Evolutionary conservation across 2,888 invertebrate genomes (phyloP).

Genomic region (Drosophila histrio): DNA sequence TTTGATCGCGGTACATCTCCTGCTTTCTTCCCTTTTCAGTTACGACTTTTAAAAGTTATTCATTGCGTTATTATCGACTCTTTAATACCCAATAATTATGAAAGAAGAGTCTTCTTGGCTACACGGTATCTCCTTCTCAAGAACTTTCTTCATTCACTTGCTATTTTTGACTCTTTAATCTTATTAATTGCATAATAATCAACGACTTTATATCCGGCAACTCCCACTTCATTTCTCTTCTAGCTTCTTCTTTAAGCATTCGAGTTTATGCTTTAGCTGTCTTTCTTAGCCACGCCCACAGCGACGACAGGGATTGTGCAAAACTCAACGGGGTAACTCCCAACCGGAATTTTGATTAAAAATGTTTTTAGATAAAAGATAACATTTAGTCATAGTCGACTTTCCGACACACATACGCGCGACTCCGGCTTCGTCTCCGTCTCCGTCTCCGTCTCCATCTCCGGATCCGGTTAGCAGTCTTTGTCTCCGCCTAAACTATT

Average conservation of each 20-base stretch:
- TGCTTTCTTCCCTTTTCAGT: too few species aligned
- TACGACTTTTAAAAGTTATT: too few species aligned
- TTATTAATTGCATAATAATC: too few species aligned
- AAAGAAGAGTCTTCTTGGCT: too few species aligned
- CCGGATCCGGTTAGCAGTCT: conserved; percentile 16
- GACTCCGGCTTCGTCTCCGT: not conserved
- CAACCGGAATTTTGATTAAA: conserved; percentile 65
- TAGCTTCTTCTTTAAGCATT: not conserved
- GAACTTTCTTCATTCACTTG: too few species aligned
- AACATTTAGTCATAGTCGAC: conserved; percentile 33
- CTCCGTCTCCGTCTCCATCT: not conserved
- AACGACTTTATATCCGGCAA: too few species aligned
- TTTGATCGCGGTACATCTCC: too few species aligned
- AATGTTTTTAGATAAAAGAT: conserved; percentile 67
- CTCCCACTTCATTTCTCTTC: not conserved
- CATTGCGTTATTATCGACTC: too few species aligned
- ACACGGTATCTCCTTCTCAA: not conserved
- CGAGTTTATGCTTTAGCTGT: not conserved
- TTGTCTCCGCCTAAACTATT: conserved; percentile 32
- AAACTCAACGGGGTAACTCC: conserved; percentile 6
- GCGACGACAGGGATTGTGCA: not conserved
- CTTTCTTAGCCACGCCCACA: conserved; percentile 27
- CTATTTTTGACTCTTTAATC: too few species aligned
- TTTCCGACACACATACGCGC: conserved; percentile 3
- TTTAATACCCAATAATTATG: too few species aligned